Percentiles rank a stretch among this genome's conserved stretches.
phyloP scores from a whole-genome alignment of 1,140 invertebrate species.

The Caerostris extrusa region DNA sequence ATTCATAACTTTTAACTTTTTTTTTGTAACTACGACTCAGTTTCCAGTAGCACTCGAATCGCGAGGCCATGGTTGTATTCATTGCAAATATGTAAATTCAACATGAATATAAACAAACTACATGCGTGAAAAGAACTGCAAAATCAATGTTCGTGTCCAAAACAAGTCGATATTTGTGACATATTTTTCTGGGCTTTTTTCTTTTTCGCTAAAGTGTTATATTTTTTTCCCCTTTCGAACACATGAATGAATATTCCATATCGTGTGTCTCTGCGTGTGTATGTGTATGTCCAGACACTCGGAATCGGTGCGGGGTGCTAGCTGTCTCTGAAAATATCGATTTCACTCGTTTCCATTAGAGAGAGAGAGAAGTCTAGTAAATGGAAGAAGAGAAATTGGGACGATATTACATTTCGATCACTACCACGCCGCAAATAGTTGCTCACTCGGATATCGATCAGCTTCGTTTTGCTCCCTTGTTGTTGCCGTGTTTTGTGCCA shows the following conservation, averaged over 20 bases:
- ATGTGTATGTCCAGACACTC: neutral
- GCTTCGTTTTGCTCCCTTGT: neutral
- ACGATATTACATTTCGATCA: constrained; percentile 52
- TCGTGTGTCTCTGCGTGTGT: neutral
- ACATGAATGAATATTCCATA: neutral
- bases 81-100: no score
- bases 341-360: constrained; percentile 38
- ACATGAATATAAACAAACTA: no score
- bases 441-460: neutral
- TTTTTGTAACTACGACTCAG: no score
- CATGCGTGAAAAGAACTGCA: no score
- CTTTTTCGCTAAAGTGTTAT: no score
- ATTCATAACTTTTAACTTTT: no score
- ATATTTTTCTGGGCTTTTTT: no score
- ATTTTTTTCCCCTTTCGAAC: neutral
- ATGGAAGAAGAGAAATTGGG: constrained; percentile 31
- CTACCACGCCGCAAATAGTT: constrained; percentile 29
- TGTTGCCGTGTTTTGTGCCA: neutral
- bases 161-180: no score
- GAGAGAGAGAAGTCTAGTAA: neutral
- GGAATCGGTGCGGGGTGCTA: neutral
- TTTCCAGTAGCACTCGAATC: no score
- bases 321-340: constrained; percentile 40
- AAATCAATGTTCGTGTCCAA: no score
- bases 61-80: no score